Conservation (phyloP, 2,113 vertebrate species). For the Physeter macrocephalus region DNA sequence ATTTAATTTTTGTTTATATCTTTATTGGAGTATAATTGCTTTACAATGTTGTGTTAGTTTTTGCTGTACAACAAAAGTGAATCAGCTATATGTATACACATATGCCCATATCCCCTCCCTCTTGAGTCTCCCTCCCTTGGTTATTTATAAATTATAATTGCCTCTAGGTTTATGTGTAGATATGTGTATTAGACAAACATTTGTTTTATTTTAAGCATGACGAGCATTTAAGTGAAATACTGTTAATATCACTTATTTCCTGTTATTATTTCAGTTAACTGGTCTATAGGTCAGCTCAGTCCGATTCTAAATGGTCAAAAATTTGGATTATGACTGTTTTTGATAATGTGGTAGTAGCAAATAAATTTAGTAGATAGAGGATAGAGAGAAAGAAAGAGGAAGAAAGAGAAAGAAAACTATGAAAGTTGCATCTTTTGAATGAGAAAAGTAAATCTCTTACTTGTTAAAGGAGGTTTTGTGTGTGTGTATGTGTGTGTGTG, state of each 20-base stretch:
- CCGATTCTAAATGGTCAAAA: background rate
- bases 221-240: background rate
- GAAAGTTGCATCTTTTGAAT: background rate
- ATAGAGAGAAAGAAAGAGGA: no score
- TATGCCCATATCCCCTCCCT: no score
- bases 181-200: background rate
- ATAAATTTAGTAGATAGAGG: background rate
- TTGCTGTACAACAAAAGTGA: no score
- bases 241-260: constrained; percentile 6
- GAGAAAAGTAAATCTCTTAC: background rate
- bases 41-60: no score
- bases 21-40: no score
- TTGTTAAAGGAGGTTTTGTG: background rate
- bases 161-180: background rate
- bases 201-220: background rate
- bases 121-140: no score
- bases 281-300: background rate
- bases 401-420: background rate
- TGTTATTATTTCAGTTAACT: background rate
- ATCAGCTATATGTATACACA: no score
- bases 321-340: background rate
- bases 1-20: no score
- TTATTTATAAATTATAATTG: background rate
- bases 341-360: background rate
- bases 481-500: background rate